Evolutionary conservation across 2,888 invertebrate species (phyloP).

Genomic region (Gandaritis pyraliata): DNA sequence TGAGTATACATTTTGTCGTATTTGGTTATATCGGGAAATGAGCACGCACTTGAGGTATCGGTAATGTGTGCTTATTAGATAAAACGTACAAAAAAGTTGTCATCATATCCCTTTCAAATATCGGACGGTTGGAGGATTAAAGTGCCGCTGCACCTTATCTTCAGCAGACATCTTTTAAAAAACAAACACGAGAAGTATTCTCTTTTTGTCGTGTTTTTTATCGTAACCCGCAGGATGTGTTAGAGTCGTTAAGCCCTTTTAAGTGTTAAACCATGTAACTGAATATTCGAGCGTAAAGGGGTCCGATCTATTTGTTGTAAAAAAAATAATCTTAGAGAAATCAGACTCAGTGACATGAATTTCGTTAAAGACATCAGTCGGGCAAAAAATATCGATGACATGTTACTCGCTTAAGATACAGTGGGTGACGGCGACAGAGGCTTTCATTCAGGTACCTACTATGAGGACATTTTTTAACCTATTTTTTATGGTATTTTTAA

Average conservation of each 20-base stretch:
- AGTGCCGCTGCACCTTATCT: conserved; percentile 82
- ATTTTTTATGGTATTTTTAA: conserved; percentile 74
- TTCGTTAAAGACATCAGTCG: conserved; percentile 80
- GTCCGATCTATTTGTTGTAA: conserved; percentile 83
- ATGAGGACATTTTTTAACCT: conserved; percentile 63
- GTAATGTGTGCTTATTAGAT: conserved; percentile 78
- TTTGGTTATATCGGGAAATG: conserved; percentile 41
- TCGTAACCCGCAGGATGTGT: conserved; percentile 85
- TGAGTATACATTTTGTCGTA: conserved; percentile 30
- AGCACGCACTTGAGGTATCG: conserved; percentile 62
- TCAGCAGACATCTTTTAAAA: conserved; percentile 83
- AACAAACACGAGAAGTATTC: conserved; percentile 82
- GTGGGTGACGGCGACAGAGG: conserved; percentile 63
- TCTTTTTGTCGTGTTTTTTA: conserved; percentile 82
- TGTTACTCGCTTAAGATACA: conserved; percentile 68
- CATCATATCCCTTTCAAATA: conserved; percentile 85
- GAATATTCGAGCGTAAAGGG: conserved; percentile 82
- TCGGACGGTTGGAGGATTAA: conserved; percentile 81
- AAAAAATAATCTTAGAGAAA: conserved; percentile 82
- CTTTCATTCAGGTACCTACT: conserved; percentile 63
- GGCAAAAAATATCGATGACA: conserved; percentile 81
- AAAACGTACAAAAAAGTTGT: conserved; percentile 80
- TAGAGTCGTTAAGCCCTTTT: conserved; percentile 85
- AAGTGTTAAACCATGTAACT: conserved; percentile 85
- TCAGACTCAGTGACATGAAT: conserved; percentile 82